These are phyloP conservation scores for Leptarthrus brevirostris DNA, from an alignment of 2,888 invertebrate species.

Conservation along the genomic window DNA sequence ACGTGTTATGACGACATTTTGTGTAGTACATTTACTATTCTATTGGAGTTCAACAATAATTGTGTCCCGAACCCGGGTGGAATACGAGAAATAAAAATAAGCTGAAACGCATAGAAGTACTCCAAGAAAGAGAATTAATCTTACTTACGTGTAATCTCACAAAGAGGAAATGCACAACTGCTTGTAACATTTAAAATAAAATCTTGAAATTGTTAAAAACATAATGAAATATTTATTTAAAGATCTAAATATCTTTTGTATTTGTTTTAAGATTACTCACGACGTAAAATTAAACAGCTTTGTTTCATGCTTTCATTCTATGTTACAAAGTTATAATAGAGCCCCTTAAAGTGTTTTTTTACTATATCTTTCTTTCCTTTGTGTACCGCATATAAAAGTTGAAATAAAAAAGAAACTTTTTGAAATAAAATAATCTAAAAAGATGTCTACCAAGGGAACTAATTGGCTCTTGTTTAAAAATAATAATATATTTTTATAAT, in stretches of 20 bases:
- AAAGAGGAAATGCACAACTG: no score
- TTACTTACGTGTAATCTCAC: no score
- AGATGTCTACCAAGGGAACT: not conserved
- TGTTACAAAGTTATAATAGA: not conserved
- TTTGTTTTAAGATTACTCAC: not conserved
- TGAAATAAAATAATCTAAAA: not conserved
- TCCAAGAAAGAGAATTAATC: no score
- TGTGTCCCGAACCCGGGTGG: no score
- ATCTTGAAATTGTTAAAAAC: conserved; percentile 29
- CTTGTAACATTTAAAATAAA: conserved; percentile 32
- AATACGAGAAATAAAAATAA: no score
- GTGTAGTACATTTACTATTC: no score
- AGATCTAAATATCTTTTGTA: not conserved
- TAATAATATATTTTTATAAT: not conserved
- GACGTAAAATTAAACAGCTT: not conserved
- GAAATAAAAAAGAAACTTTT: not conserved
- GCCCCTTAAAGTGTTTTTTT: not conserved
- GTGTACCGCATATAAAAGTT: not conserved
- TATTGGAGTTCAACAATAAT: not conserved
- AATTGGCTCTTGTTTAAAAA: conserved; percentile 4
- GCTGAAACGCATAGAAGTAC: no score
- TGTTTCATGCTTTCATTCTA: not conserved
- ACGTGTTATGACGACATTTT: not conserved
- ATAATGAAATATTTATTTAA: conserved; percentile 32
- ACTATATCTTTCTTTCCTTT: no score